These are phyloP conservation scores for Botia almorhae DNA, from an alignment of 2,797 vertebrate genomes.

Conservation along the genomic window DNA sequence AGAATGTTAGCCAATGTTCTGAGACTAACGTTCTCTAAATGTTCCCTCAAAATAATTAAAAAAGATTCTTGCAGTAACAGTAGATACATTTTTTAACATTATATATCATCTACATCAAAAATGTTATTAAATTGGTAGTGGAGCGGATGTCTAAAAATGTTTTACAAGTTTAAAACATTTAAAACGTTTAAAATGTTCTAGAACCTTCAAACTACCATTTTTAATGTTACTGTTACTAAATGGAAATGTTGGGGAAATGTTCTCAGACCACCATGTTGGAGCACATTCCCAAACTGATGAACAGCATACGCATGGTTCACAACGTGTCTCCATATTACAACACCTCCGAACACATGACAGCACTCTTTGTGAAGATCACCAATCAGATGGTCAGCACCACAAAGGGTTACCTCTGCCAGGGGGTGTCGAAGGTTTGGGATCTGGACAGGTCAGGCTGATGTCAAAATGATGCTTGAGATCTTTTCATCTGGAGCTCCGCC, in stretches of 20 bases:
- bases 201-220: too few relatives aligned
- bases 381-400: constrained; percentile 85
- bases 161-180: too few relatives aligned
- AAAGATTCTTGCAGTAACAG: too few relatives aligned
- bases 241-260: too few relatives aligned
- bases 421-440: constrained; percentile 80
- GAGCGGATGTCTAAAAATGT: too few relatives aligned
- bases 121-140: too few relatives aligned
- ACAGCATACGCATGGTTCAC: constrained; percentile 80
- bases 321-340: constrained; percentile 81
- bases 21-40: too few relatives aligned
- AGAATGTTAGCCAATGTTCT: too few relatives aligned
- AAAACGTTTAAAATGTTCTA: too few relatives aligned
- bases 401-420: constrained; percentile 76
- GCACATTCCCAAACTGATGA: constrained; percentile 80
- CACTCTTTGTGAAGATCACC: constrained; percentile 86
- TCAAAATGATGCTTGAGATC: background rate
- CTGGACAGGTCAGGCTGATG: constrained; percentile 74
- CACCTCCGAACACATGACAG: constrained; percentile 82
- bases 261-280: constrained; percentile 74
- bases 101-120: too few relatives aligned
- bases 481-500: background rate
- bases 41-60: too few relatives aligned
- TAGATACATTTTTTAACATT: background rate
- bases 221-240: too few relatives aligned